Evolutionary conservation across 2,797 vertebrate genomes (phyloP).

Genomic region (Crax fasciolata): DNA sequence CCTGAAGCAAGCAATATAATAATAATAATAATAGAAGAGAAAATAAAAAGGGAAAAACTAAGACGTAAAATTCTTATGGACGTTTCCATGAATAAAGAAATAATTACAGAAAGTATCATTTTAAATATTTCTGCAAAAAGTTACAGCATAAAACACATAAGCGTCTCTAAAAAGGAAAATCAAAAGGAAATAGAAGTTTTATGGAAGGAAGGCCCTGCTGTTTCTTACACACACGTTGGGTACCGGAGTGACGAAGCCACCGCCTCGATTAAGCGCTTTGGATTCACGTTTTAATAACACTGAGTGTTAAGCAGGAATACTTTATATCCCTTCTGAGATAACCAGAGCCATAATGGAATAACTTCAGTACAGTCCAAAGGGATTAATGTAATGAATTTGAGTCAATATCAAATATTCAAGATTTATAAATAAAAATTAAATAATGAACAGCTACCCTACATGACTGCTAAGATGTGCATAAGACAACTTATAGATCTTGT

Average conservation of each 20-base stretch:
- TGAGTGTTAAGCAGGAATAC: background rate
- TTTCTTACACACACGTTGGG: background rate
- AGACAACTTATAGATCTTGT: background rate
- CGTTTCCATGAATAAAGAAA: background rate
- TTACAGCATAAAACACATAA: background rate
- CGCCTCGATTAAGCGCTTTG: background rate
- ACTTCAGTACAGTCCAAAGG: background rate
- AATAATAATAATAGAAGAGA: background rate
- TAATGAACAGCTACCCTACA: background rate
- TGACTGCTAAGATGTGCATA: background rate
- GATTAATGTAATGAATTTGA: conserved; percentile 10
- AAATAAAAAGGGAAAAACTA: background rate
- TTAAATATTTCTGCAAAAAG: background rate
- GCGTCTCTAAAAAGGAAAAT: background rate
- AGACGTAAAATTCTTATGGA: background rate
- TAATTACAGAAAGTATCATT: background rate
- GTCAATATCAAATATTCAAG: background rate
- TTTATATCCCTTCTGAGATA: background rate
- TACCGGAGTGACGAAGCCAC: background rate
- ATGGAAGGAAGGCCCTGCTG: background rate
- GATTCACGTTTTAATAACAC: background rate
- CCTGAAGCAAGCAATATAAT: background rate
- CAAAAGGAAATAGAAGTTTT: background rate
- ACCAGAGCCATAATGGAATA: background rate
- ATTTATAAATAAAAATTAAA: background rate